phyloP scores from a whole-genome alignment of 2,113 vertebrate genomes.

The Neodon shergylaensis region DNA sequence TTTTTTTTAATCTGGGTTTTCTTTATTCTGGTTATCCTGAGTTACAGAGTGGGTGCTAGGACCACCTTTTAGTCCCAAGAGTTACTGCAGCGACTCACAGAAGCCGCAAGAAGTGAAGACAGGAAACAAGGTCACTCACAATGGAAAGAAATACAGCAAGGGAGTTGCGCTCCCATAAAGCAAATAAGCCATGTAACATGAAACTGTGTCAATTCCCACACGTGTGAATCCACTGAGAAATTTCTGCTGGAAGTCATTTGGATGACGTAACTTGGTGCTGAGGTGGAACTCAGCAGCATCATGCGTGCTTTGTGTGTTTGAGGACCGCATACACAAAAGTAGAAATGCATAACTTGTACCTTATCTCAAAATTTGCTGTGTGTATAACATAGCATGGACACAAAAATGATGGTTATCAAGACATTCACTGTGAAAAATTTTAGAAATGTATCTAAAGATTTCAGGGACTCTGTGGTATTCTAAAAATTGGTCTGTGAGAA shows the following conservation, averaged over 20 bases:
- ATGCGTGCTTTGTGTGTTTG: neutral
- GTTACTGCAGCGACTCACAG: neutral
- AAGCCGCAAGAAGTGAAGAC: neutral
- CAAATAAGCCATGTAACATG: neutral
- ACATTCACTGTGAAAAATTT: too few relatives aligned
- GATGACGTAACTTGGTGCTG: neutral
- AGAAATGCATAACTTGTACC: neutral
- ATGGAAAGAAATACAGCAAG: neutral
- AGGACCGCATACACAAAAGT: neutral
- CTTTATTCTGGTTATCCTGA: too few relatives aligned
- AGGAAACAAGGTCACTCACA: neutral
- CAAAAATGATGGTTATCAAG: too few relatives aligned
- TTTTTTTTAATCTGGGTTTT: too few relatives aligned
- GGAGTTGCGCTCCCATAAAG: neutral
- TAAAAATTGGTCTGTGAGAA: too few relatives aligned
- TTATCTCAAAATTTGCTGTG: neutral
- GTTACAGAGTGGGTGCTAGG: too few relatives aligned
- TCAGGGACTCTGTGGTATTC: too few relatives aligned
- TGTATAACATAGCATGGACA: neutral
- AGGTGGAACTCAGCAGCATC: neutral
- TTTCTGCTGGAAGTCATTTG: too few relatives aligned
- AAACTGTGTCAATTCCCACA: too few relatives aligned
- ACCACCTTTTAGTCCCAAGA: neutral
- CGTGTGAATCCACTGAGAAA: too few relatives aligned
- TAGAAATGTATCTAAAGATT: too few relatives aligned